These are phyloP conservation scores for Miichthys miiuy DNA, from an alignment of 2,797 vertebrate genomes.

Conservation along the genomic window DNA sequence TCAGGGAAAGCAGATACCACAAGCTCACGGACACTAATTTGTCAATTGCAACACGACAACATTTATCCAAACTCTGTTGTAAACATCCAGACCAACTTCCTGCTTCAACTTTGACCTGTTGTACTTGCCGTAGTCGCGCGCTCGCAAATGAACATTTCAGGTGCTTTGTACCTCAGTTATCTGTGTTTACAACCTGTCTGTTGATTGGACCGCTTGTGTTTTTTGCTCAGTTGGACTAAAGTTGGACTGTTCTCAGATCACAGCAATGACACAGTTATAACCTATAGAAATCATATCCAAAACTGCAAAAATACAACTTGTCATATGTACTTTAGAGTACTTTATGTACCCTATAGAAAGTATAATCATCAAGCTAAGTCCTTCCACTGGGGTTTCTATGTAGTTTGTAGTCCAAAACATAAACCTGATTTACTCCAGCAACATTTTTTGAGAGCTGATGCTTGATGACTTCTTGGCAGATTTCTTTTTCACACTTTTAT, in stretches of 20 bases:
- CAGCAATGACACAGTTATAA: not conserved
- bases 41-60: not conserved
- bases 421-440: conserved; percentile 7
- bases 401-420: not conserved
- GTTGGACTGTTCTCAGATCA: not conserved
- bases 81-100: not conserved
- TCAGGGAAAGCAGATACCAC: not conserved
- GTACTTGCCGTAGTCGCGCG: not conserved
- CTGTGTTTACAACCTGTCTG: not conserved
- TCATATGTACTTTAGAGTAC: no score
- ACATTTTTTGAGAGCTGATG: not conserved
- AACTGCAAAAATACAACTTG: no score
- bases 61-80: no score
- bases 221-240: not conserved
- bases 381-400: not conserved
- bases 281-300: not conserved
- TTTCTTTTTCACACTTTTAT: not conserved
- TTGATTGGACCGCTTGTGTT: not conserved
- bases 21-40: no score
- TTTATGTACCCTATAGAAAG: no score
- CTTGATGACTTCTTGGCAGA: conserved; percentile 18
- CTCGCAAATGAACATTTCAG: not conserved
- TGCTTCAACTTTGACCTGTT: not conserved
- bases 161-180: not conserved
- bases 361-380: no score